Percentiles rank a stretch among this genome's conserved stretches.
Conservation (phyloP, 2,113 vertebrate genomes). For the Coturnix japonica region DNA sequence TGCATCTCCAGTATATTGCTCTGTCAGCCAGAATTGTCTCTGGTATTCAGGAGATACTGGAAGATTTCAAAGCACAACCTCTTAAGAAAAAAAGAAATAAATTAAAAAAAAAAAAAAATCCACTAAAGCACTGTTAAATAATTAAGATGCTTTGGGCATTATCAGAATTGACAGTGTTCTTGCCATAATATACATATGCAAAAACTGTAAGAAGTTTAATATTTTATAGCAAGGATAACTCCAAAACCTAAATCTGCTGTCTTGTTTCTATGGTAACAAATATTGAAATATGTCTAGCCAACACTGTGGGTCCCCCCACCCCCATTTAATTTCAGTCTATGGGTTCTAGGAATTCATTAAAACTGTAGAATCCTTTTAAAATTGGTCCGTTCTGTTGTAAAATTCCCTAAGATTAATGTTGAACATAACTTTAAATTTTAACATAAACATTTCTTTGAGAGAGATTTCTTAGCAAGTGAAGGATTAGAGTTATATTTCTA, state of each 20-base stretch:
- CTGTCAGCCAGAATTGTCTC: not conserved
- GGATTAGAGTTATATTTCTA: conserved; percentile 35
- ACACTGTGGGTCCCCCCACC: conserved; percentile 59
- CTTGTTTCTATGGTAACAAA: conserved; percentile 83
- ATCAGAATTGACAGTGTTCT: conserved; percentile 59
- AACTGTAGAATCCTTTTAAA: conserved; percentile 59
- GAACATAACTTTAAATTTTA: conserved; percentile 65
- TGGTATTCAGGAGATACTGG: not conserved
- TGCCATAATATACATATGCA: conserved; percentile 67
- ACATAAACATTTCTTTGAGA: conserved; percentile 63
- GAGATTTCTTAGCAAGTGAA: conserved; percentile 29
- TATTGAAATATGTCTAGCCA: conserved; percentile 76
- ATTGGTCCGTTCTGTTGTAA: conserved; percentile 40
- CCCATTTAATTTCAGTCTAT: conserved; percentile 72
- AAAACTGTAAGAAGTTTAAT: conserved; percentile 78
- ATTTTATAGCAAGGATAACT: conserved; percentile 79
- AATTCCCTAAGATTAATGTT: conserved; percentile 58
- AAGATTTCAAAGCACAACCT: conserved; percentile 31
- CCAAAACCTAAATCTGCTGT: conserved; percentile 74
- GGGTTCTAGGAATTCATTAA: conserved; percentile 73
- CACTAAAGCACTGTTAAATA: conserved; percentile 60
- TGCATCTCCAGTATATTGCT: not conserved
- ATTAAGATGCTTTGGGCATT: conserved; percentile 65
- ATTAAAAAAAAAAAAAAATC: not conserved
- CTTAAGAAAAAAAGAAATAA: not conserved